A percentile compares a stretch with the other conserved stretches of the same genome.
phyloP scores from a whole-genome alignment of 1,140 invertebrate species.

The Rhynchophorus ferrugineus region DNA sequence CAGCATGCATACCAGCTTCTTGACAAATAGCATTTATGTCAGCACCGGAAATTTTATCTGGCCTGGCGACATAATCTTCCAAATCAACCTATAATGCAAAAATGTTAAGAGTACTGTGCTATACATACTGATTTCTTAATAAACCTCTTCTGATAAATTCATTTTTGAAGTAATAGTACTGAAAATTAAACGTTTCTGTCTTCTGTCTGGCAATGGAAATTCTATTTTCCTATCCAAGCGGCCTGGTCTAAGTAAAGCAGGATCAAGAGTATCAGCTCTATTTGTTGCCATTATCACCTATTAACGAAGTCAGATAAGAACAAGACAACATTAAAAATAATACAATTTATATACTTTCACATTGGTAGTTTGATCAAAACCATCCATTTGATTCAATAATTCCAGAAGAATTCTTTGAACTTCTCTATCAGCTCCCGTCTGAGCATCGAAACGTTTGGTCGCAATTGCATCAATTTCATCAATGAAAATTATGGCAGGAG shows the following conservation, averaged over 20 bases:
- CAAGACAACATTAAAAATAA: background rate
- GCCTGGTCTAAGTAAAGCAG: slow-evolving; percentile 92
- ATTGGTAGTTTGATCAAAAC: slow-evolving; percentile 99
- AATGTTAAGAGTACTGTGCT: background rate
- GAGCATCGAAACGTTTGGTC: slow-evolving; percentile 96
- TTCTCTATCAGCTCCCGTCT: slow-evolving; percentile 98
- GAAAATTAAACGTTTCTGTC: slow-evolving; percentile 97
- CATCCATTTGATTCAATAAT: slow-evolving; percentile 99
- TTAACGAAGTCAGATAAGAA: slow-evolving; percentile 21
- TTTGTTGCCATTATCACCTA: slow-evolving; percentile 99
- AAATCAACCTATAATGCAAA: slow-evolving; percentile 66
- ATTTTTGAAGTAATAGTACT: slow-evolving; percentile 97
- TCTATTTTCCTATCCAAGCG: slow-evolving; percentile 98
- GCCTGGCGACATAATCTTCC: slow-evolving; percentile 97
- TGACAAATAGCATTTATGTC: slow-evolving; percentile 99
- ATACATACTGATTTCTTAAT: background rate
- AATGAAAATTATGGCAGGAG: slow-evolving; percentile 98
- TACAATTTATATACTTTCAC: slow-evolving; percentile 68
- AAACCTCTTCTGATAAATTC: slow-evolving; percentile 94
- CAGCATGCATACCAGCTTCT: slow-evolving; percentile 93
- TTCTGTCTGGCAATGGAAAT: slow-evolving; percentile 93
- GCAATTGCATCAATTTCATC: slow-evolving; percentile 99
- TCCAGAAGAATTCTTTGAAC: slow-evolving; percentile 97
- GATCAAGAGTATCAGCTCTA: slow-evolving; percentile 95
- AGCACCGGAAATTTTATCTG: slow-evolving; percentile 97